Base-by-base conservation (phyloP, 2,113 vertebrate species). In the Spheniscus mendiculus region DNA sequence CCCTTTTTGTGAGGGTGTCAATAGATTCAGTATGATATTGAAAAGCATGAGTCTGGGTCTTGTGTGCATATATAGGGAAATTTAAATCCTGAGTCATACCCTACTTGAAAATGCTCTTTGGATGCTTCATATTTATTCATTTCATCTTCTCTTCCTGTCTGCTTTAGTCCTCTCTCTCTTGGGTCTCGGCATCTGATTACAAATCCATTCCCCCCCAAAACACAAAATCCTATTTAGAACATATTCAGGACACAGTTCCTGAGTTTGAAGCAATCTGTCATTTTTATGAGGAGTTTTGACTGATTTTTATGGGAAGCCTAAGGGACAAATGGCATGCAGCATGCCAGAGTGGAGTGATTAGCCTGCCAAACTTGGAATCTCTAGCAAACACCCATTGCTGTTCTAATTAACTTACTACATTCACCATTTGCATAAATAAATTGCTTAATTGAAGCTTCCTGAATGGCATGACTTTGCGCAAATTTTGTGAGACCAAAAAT, bases 281-380 rank as follows among this genome's bases (percentile, higher is more conserved):
- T 96, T 97, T 97, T 97, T 96, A 89, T 90, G 96, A 97, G 95
- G 87, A 97, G 89, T 96, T 96, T 82, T 98, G 94, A 97, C 83
- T 94, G 62, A 96, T 89, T 97, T 94, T 96, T 92, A 82, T 86
- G 88, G 73, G 93, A 93, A 97, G 94, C 83, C 79, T 97, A 83
- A 93, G 80, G 90, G 81, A 94, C 73, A 96, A 97, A 95, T 89
- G 95, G 93, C 52, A 91, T 87, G 78, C 66, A 83, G 78, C 61
- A 88, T 94, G 74, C 88, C 85, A 97, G 84, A 80, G 38, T 93
- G 65, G 85, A 97, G 79, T 93, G 71, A 62, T 95, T 96, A 94
- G 70, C 79, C 92, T 93, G 90, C 83, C 89, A 97, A 97, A 97
- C 83, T 79, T 92, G 87, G 96, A 95, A 96, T 95, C 88, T 95